Evolutionary conservation across 2,113 vertebrate genomes (phyloP).

Genomic region (Girardinichthys multiradiatus): DNA sequence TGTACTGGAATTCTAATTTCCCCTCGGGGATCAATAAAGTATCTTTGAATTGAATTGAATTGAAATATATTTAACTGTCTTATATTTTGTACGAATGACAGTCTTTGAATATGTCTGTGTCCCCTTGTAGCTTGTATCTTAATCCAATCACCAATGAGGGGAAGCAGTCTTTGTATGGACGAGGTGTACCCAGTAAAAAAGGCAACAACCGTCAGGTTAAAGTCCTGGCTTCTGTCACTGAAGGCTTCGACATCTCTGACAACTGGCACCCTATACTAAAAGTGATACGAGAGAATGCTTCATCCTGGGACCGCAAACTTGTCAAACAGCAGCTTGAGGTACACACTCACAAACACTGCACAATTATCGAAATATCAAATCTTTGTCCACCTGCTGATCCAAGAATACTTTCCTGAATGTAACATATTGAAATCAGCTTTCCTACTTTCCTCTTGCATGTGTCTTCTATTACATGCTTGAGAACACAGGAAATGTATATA

Average conservation of each 20-base stretch:
- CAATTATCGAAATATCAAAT: not conserved
- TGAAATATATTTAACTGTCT: too few species aligned
- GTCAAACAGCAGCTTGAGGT: constrained; percentile 86
- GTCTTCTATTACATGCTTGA: too few species aligned
- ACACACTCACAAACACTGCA: not conserved
- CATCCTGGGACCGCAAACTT: constrained; percentile 85
- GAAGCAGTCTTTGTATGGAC: constrained; percentile 81
- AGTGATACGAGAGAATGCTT: constrained; percentile 85
- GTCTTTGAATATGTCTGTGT: not conserved
- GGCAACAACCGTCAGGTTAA: constrained; percentile 73
- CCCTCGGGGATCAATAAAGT: too few species aligned
- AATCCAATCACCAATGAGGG: constrained; percentile 91
- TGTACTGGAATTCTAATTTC: too few species aligned
- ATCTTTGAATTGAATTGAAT: too few species aligned
- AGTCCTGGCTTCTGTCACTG: constrained; percentile 89
- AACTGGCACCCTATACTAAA: constrained; percentile 90
- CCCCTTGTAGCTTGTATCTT: constrained; percentile 87
- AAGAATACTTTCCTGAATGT: too few species aligned
- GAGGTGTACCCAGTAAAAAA: constrained; percentile 66
- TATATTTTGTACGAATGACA: too few species aligned
- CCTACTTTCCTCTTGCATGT: too few species aligned
- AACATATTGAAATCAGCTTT: too few species aligned
- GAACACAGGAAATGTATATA: too few species aligned
- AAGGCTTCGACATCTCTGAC: constrained; percentile 86
- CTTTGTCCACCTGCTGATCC: too few species aligned